Base-by-base conservation (phyloP, 2,888 invertebrate species). In the Cyrtodaria siliqua region DNA sequence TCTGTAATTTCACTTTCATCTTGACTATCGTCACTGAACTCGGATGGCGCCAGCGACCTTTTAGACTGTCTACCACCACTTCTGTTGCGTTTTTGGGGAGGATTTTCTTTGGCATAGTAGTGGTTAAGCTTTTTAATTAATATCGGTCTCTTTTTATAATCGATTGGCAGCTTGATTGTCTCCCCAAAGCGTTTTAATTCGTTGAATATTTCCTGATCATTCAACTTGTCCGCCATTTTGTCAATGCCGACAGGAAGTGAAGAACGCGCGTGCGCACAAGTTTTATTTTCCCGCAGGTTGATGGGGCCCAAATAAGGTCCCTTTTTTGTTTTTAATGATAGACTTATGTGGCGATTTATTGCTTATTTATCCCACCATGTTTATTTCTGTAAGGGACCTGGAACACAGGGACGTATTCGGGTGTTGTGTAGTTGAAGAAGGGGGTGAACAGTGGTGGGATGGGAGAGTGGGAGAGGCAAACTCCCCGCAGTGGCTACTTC, bases 81-180 rank as follows among this genome's bases (percentile, higher is more conserved):
- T 69, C 68, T 77, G 18, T 60, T 74, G 27, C 64, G 61, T 57
- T 79, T 83, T 26, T 60, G 59, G 24, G 79, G 72, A 20, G 78
- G 72, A 63, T 79, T 88, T 53, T 85, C 83, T 73, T 81, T 83
- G 9, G 87, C 86, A 68, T 82, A 83, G 23, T 84, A 79, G 71
- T 90, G 90, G 63, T 90, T 89, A 6, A 89, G 81, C 71, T 90
- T 90, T 77, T 90, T 90, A 23, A 88, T 71, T 27, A 89, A 73
- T 29, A 90, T 80, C 23, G 85, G 84, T 24, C 90, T 71, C 62
- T 83, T 88, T 61, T 81, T 86, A 26, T 60, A 60, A 59, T 87
- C 87, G 23, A 90, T 79, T 20, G 90, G 89, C 20, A 87, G 57
- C 42, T 81, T 86, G 29, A 89, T 68, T 50, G 81, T 82, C 56